Conservation (phyloP, 2,797 vertebrate species). For the Dendrocincla fuliginosa region DNA sequence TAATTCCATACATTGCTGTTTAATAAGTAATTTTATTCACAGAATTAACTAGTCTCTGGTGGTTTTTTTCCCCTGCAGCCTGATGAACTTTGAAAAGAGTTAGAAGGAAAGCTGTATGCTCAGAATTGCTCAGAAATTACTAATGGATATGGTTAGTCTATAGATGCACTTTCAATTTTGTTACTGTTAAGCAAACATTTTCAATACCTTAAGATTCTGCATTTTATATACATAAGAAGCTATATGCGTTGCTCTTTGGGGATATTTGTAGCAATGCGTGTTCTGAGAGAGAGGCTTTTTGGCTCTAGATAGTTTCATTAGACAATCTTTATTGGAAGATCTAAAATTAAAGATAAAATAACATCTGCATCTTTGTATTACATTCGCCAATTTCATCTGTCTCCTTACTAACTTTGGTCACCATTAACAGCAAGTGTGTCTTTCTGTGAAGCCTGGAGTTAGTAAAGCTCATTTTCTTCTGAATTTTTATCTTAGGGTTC, state of each 20-base stretch:
- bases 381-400: background rate
- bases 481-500: background rate
- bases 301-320: background rate
- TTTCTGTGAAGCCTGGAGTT: background rate
- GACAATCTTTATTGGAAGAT: background rate
- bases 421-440: background rate
- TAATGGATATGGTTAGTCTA: background rate
- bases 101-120: background rate
- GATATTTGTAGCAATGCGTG: background rate
- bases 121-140: background rate
- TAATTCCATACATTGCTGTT: background rate
- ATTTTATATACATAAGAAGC: background rate
- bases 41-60: background rate
- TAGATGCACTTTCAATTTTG: background rate
- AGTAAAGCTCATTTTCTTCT: background rate
- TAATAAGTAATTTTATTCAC: background rate
- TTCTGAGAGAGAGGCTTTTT: background rate
- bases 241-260: background rate
- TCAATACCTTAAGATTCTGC: background rate
- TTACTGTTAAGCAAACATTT: background rate
- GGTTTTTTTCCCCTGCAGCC: background rate
- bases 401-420: background rate
- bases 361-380: background rate
- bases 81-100: background rate
- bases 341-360: background rate